Percentiles rank a stretch among this genome's conserved stretches.
phyloP scores from a whole-genome alignment of 2,797 vertebrate species.

The Carcharodon carcharias region DNA sequence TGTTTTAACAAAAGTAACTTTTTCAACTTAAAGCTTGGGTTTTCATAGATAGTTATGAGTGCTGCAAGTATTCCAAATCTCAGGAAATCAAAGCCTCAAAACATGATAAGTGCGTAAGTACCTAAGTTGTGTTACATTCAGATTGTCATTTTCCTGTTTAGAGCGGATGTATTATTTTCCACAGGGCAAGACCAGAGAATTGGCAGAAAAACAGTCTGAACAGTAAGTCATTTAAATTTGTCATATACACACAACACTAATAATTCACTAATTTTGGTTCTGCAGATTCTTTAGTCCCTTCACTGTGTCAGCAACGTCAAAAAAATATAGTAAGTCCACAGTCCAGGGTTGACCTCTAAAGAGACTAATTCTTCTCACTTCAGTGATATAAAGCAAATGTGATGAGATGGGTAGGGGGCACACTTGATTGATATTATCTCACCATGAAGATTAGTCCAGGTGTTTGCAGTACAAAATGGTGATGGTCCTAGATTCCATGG shows the following conservation, averaged over 20 bases:
- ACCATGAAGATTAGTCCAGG: background rate
- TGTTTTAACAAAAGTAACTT: background rate
- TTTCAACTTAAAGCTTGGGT: background rate
- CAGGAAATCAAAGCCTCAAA: background rate
- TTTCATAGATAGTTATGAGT: background rate
- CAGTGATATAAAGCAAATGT: background rate
- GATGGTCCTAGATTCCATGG: background rate
- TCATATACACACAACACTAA: background rate
- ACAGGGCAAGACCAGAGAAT: slow-evolving; percentile 88
- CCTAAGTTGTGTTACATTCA: background rate
- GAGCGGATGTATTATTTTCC: slow-evolving; percentile 45
- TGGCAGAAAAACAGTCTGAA: slow-evolving; percentile 91
- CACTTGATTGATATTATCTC: background rate
- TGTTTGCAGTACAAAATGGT: background rate
- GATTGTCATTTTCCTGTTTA: slow-evolving; percentile 29
- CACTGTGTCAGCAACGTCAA: background rate
- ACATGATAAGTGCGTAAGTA: background rate
- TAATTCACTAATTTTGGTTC: background rate
- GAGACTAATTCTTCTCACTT: background rate
- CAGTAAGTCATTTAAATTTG: slow-evolving; percentile 69
- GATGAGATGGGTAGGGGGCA: background rate
- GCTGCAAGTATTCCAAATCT: background rate
- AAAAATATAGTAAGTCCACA: background rate
- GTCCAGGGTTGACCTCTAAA: background rate
- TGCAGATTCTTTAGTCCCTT: background rate